Evolutionary conservation across 2,113 vertebrate genomes (phyloP), one percentile per base, ranked within the genome.

Genomic region (Microcebus tavaratra): DNA sequence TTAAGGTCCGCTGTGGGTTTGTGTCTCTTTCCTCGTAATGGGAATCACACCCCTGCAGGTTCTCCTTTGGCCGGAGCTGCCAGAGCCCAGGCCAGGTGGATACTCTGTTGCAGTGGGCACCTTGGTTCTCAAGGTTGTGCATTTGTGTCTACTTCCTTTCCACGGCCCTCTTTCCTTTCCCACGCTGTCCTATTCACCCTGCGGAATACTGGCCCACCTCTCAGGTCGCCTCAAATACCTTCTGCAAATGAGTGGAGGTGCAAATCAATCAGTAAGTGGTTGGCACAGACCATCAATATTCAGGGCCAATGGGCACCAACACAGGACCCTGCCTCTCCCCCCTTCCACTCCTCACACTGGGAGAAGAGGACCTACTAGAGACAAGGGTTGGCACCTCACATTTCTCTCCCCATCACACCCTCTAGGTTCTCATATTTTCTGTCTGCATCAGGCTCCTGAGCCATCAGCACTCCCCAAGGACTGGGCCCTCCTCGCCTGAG

Each of bases 21-120:
- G 76, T 4, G 1, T 29, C 34, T 61, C 39, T 67, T 34, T 11
- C 53, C 42, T 83, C 36, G 3, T 14, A 27, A 42, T 10, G 14
- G 31, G 63, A 67, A 36, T 67, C 6, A 20, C 18, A 0, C 1
- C 4, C 31, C n/a, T 34, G 84, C 23, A 18, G 7, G 2, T 31
- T 18, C 65, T 67, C 34, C 65, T 0, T 1, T 17, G 18, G 25
- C 15, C 29, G 23, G 8, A 6, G 12, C 25, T 6, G 25, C 88
- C 3, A 8, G 48, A 82, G 25, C 75, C 21, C 11, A 0, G 3
- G 39, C 63, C 6, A n/a, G 39, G 39, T 27, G 34, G 48, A 45
- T 0, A 0, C 42, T 68, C 20, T 8, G 6, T 3, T 4, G 7
- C 50, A 23, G 29, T 6, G 11, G n/a, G 18, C 0, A 14, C 14